These are phyloP conservation scores for Eudyptes chrysolophus DNA, from an alignment of 2,113 vertebrate genomes.

Conservation along the genomic window DNA sequence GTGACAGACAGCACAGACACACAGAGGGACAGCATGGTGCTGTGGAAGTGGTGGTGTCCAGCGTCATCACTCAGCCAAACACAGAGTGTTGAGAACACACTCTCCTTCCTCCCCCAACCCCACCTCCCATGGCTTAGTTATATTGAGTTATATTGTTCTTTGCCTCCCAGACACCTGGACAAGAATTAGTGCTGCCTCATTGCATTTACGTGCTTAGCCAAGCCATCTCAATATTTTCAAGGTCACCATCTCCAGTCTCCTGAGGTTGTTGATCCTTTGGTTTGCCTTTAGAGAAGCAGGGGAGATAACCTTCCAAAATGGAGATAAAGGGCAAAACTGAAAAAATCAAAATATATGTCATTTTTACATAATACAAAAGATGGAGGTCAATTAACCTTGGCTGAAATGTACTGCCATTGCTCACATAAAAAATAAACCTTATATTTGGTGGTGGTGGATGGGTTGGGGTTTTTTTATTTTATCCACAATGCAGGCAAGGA, in stretches of 20 bases:
- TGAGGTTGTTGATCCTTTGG: not conserved
- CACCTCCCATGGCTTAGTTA: not conserved
- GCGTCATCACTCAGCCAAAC: not conserved
- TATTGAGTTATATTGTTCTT: not conserved
- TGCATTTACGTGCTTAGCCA: conserved; percentile 8
- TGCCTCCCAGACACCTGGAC: conserved; percentile 14
- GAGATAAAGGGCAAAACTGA: not conserved
- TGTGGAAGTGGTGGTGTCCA: not conserved
- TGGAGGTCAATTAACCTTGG: not conserved
- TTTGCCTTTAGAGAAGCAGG: not conserved
- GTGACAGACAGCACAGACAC: not conserved
- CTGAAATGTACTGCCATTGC: not conserved
- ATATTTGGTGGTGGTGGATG: not conserved
- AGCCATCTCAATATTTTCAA: conserved; percentile 34
- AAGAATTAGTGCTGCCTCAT: conserved; percentile 34
- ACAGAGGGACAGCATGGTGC: not conserved
- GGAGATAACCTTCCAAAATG: not conserved
- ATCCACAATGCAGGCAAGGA: not conserved
- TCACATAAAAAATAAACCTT: not conserved
- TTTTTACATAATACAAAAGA: not conserved
- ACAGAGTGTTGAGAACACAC: not conserved
- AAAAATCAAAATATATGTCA: not conserved
- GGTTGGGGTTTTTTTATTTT: not conserved
- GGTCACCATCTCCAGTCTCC: not conserved
- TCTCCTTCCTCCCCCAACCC: not conserved